Conservation (phyloP, 2,113 vertebrate genomes). For the Antigone vipio region DNA sequence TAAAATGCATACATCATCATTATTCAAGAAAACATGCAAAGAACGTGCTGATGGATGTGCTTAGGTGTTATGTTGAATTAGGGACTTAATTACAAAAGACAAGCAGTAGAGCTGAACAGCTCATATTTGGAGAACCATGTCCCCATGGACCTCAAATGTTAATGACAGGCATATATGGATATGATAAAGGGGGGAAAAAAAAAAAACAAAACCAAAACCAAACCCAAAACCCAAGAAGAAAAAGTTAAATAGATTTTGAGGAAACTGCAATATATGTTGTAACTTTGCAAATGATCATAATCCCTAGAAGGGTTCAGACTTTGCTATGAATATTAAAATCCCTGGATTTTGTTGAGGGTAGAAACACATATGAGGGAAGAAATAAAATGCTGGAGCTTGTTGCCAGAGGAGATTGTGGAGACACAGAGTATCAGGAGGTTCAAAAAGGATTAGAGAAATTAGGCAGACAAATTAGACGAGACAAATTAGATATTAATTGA, state of each 20-base stretch:
- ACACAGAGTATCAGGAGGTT: not conserved
- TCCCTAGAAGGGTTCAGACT: not conserved
- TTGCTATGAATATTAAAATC: not conserved
- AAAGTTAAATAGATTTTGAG: not conserved
- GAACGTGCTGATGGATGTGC: not conserved
- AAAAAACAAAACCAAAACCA: not conserved
- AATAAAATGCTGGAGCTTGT: not conserved
- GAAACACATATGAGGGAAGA: not conserved
- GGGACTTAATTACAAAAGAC: not conserved
- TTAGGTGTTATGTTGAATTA: constrained; percentile 26
- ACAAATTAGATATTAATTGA: constrained; percentile 39
- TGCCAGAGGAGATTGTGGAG: not conserved
- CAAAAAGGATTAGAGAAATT: constrained; percentile 37
- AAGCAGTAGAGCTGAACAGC: not conserved
- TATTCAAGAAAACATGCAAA: not conserved
- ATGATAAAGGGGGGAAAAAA: not conserved
- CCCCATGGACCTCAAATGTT: not conserved
- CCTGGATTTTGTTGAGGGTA: not conserved
- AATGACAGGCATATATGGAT: not conserved
- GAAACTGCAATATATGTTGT: not conserved
- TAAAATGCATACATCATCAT: not conserved
- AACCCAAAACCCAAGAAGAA: too few relatives aligned
- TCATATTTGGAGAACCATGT: not conserved
- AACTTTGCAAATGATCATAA: not conserved
- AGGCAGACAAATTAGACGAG: constrained; percentile 19